Conservation (phyloP, 2,888 invertebrate genomes). For the Nemurella pictetii region DNA sequence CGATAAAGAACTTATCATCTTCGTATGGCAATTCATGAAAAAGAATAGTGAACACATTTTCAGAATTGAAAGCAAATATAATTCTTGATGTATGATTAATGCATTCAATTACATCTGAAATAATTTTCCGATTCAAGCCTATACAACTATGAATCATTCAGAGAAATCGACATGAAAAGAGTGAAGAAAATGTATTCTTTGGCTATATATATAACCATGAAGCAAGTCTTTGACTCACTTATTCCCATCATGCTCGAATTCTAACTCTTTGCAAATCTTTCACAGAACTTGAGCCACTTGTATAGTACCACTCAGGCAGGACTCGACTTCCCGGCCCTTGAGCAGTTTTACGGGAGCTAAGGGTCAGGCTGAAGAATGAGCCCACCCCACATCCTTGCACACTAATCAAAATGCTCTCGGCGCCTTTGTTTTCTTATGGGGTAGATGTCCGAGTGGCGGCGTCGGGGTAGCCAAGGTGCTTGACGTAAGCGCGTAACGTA, state of each 20-base stretch:
- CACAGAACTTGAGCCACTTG: background rate
- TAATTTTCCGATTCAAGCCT: background rate
- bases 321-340: background rate
- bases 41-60: background rate
- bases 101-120: background rate
- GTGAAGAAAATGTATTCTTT: background rate
- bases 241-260: background rate
- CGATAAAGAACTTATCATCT: background rate
- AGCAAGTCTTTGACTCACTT: background rate
- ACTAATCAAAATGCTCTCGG: slow-evolving; percentile 2
- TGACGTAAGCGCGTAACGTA: background rate
- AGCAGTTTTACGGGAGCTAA: too few species aligned
- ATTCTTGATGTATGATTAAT: background rate
- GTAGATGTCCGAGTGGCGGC: background rate
- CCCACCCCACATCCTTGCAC: background rate
- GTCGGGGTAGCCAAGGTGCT: background rate
- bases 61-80: background rate
- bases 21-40: background rate
- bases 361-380: background rate
- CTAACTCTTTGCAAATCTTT: slow-evolving; percentile 5
- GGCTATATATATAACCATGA: background rate
- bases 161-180: background rate
- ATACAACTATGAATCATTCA: background rate
- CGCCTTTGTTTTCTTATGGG: slow-evolving; percentile 11
- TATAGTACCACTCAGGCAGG: background rate